Base-by-base conservation (phyloP, 2,797 vertebrate genomes). In the Rhyacichthys aspro region DNA sequence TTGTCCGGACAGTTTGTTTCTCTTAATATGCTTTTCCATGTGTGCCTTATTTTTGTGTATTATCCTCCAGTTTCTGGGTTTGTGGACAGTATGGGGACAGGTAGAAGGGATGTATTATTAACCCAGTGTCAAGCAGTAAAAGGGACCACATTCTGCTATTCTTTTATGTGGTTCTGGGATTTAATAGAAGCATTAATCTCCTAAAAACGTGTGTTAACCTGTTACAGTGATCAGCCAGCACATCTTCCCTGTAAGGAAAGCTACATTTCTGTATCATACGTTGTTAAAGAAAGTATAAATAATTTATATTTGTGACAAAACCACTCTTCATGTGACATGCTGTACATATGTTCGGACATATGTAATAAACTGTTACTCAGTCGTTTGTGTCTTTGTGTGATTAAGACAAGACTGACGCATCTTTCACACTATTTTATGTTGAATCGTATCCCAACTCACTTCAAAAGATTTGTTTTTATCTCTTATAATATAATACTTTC, bases 331-430 rank as follows among this genome's bases (percentile, higher is more conserved):
- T 91, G 93, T 94, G 90, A 94, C 93, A 95, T 94, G 91, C 90
- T 98, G 96, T 98, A 97, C 93, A 98, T 98, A 96, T 96, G 95
- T 98, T 97, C 96, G 95, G 79, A 91, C 88, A 94, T 96, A 96
- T 97, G 95, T 96, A 98, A 96, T 96, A 98, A 96, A 96, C 94
- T 98, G 94, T 95, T 97, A 98, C 95, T 90, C 94, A 94, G 94
- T 91, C 37, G 10, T 10, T 34, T 42, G 52, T 41, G 1, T 8
- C 17, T 63, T 37, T 19, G 3, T 49, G 54, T 28, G 9, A 55
- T 34, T 19, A 8, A 32, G 41, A 39, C 55, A 1, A 2, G 14
- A 5, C 23, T 32, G 10, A 37, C 7, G 7, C 23, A 28, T 28
- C 23, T 28, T 28, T 6, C 23, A 28, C 23, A 28, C 23, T 6